Conservation (phyloP, 2,797 vertebrate species). For the Oryzias sinensis region DNA sequence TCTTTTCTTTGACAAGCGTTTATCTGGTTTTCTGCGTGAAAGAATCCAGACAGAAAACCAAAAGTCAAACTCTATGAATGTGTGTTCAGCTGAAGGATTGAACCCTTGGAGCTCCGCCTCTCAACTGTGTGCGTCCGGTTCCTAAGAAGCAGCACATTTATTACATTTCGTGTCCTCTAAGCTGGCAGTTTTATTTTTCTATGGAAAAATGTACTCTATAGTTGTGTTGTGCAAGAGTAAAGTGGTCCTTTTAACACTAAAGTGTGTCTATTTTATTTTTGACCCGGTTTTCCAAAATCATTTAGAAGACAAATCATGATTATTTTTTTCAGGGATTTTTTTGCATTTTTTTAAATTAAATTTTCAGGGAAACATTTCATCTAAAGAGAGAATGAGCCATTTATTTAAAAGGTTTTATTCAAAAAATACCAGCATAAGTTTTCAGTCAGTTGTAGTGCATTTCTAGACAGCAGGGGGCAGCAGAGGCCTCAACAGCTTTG, state of each 20-base stretch:
- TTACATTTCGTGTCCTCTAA: constrained; percentile 53
- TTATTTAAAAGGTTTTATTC: too few relatives aligned
- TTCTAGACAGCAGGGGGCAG: constrained; percentile 35
- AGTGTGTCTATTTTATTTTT: constrained; percentile 3
- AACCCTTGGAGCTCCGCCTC: constrained; percentile 45
- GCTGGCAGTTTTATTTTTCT: constrained; percentile 81
- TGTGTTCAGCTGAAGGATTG: constrained; percentile 51
- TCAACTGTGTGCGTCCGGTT: constrained; percentile 45
- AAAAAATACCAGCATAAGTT: too few relatives aligned
- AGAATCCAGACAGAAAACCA: constrained; percentile 49
- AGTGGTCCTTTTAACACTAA: constrained; percentile 75
- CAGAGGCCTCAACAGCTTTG: constrained; percentile 1
- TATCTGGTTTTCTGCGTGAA: constrained; percentile 31
- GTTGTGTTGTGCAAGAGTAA: constrained; percentile 78
- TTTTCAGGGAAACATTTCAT: not conserved
- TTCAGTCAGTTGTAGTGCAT: not conserved
- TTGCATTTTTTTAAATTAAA: too few relatives aligned
- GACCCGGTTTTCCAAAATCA: constrained; percentile 1
- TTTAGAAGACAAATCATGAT: not conserved
- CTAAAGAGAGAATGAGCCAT: not conserved
- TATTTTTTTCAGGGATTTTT: too few relatives aligned
- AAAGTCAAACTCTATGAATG: constrained; percentile 59
- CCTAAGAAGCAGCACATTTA: constrained; percentile 50
- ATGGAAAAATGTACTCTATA: constrained; percentile 68
- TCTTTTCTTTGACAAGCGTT: constrained; percentile 41